Conservation (phyloP, 2,113 vertebrate genomes). For the Nematolebias whitei region DNA sequence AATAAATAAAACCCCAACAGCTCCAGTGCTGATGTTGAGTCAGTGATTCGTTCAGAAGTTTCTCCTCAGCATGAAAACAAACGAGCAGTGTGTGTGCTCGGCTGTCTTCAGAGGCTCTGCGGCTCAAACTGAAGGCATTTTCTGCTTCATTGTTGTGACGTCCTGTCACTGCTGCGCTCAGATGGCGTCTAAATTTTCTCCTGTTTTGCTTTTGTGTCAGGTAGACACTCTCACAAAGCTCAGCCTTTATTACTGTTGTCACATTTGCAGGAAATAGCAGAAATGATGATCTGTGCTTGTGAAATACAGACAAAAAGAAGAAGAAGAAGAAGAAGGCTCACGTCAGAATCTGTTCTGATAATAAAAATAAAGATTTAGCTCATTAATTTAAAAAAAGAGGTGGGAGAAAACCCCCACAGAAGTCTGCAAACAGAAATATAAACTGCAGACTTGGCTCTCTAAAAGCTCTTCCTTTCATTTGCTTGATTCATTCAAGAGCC, state of each 20-base stretch:
- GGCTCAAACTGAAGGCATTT: not conserved
- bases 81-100: not conserved
- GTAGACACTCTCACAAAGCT: not conserved
- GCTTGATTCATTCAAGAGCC: constrained; percentile 65
- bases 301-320: not conserved
- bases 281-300: not conserved
- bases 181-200: not conserved
- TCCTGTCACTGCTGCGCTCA: not conserved
- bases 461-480: constrained; percentile 67
- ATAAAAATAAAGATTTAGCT: not conserved
- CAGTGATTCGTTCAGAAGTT: constrained; percentile 1
- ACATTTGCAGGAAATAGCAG: not conserved
- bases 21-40: not conserved
- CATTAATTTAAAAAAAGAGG: too few species aligned
- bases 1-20: not conserved
- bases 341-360: constrained; percentile 12
- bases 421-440: constrained; percentile 18
- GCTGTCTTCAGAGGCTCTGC: not conserved
- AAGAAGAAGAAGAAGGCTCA: not conserved
- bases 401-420: constrained; percentile 8
- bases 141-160: not conserved
- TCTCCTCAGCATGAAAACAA: constrained; percentile 17
- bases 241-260: not conserved
- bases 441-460: constrained; percentile 40
- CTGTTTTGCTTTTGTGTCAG: not conserved